A percentile compares a stretch with the other conserved stretches of the same genome.
These are phyloP conservation scores for Tipula helvola DNA, from an alignment of 2,888 invertebrate species.

Conservation along the genomic window DNA sequence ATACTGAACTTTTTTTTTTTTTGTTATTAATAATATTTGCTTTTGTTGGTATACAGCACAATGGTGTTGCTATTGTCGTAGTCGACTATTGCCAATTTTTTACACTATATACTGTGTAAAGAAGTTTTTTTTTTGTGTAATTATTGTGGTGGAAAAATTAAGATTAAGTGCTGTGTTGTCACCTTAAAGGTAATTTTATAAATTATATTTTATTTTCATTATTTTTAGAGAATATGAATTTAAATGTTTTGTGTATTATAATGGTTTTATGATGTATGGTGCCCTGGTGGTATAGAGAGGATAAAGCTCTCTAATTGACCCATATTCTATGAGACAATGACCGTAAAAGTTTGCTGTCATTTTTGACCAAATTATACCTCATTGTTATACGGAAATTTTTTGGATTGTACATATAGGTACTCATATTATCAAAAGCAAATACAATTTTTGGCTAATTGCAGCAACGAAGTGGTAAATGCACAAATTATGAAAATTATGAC, in stretches of 20 bases:
- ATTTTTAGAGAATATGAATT: background rate
- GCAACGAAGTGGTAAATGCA: no score
- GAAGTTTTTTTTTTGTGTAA: background rate
- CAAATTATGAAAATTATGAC: no score
- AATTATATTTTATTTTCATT: background rate
- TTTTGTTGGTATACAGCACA: background rate
- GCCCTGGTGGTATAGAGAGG: background rate
- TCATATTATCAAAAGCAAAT: no score
- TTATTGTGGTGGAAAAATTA: background rate
- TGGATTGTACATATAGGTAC: no score
- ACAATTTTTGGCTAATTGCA: no score
- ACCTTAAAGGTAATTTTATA: background rate
- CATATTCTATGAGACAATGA: no score
- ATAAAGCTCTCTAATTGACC: no score
- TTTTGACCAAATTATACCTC: no score
- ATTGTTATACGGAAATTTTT: no score
- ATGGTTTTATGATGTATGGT: background rate
- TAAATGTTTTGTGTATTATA: background rate
- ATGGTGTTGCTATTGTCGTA: background rate
- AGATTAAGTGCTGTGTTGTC: background rate
- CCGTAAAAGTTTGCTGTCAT: no score
- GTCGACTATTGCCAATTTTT: background rate
- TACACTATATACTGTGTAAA: background rate
- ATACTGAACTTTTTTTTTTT: background rate
- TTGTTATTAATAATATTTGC: background rate